These are phyloP conservation scores for Sitta carolinensis DNA, from an alignment of 2,797 vertebrate species.

Conservation along the genomic window DNA sequence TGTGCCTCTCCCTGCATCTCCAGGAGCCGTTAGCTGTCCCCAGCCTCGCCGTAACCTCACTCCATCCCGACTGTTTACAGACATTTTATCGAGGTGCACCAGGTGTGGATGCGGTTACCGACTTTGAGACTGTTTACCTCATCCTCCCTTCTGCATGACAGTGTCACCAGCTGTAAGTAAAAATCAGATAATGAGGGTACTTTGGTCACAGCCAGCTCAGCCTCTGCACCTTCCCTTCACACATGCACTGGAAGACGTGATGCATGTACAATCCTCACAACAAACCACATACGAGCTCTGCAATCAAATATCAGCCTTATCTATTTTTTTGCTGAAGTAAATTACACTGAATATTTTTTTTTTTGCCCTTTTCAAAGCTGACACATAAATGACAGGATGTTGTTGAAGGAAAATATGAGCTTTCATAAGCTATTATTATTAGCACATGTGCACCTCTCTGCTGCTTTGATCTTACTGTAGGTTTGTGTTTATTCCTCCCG, in stretches of 20 bases:
- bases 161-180: constrained; percentile 60
- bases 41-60: constrained; percentile 35
- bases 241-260: not conserved
- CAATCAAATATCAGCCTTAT: constrained; percentile 49
- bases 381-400: constrained; percentile 76
- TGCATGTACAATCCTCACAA: constrained; percentile 25
- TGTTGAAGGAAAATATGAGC: constrained; percentile 75
- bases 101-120: constrained; percentile 86
- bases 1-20: not conserved
- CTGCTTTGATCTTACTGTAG: constrained; percentile 70
- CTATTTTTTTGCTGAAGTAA: constrained; percentile 58
- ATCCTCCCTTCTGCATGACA: constrained; percentile 78
- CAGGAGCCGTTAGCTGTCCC: constrained; percentile 32
- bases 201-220: constrained; percentile 46
- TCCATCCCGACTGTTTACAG: constrained; percentile 74
- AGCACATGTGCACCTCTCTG: constrained; percentile 57
- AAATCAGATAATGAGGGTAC: constrained; percentile 71
- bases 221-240: constrained; percentile 14
- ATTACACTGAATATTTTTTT: constrained; percentile 46
- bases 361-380: constrained; percentile 42
- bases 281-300: constrained; percentile 67
- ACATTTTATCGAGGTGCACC: constrained; percentile 77
- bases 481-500: constrained; percentile 59
- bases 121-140: constrained; percentile 84
- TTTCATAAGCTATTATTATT: constrained; percentile 69